Evolutionary conservation across 2,797 vertebrate species (phyloP).

Genomic region (Poecilia wingei): DNA sequence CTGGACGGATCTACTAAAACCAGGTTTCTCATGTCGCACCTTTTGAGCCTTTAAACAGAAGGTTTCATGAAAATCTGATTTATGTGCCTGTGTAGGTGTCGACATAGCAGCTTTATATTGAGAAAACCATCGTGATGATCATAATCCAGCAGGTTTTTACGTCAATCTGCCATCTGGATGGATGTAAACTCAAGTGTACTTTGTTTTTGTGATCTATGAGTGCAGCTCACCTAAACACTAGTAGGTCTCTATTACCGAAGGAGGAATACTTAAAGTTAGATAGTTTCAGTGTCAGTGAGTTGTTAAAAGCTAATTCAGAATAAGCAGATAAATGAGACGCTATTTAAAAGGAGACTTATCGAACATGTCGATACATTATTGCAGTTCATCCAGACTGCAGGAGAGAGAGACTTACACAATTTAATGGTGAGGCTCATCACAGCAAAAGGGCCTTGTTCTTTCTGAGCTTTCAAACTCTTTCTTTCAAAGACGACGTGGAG

Average conservation of each 20-base stretch:
- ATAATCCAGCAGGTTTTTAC: not conserved
- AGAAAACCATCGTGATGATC: not conserved
- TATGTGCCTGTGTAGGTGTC: not conserved
- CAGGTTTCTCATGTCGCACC: constrained; percentile 6
- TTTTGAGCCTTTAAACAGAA: not conserved
- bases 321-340: not conserved
- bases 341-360: not conserved
- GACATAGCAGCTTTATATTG: not conserved
- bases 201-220: not conserved
- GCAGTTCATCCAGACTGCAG: not conserved
- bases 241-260: not conserved
- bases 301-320: not conserved
- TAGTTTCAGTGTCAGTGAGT: not conserved
- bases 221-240: not conserved
- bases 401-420: not conserved
- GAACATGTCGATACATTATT: not conserved
- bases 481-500: not conserved
- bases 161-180: not conserved
- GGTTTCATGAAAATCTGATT: not conserved
- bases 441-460: not conserved
- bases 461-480: not conserved
- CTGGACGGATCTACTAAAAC: constrained; percentile 7
- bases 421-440: not conserved
- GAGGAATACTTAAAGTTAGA: not conserved
- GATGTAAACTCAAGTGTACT: not conserved